These are phyloP conservation scores for Pyralis farinalis DNA, from an alignment of 2,888 invertebrate species.

Conservation along the genomic window DNA sequence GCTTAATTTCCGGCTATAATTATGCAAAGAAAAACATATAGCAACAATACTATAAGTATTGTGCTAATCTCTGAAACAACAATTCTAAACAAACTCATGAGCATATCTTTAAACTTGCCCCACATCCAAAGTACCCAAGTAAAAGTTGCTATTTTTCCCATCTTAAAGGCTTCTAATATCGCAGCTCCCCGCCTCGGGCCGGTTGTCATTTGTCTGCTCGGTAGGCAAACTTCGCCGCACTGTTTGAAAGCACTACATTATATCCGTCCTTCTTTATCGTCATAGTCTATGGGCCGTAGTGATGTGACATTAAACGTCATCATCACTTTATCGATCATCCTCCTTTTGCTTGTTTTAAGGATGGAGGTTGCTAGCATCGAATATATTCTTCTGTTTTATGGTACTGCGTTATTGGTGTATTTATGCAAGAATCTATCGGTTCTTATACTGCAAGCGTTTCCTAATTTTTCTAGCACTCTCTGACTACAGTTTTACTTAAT, in stretches of 20 bases:
- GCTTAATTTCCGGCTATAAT: no score
- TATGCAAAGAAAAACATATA: no score
- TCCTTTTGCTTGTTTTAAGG: no score
- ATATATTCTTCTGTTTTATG: no score
- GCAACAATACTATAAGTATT: no score
- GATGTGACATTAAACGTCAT: constrained; percentile 20
- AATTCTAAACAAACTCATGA: not conserved
- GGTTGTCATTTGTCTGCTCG: constrained; percentile 75
- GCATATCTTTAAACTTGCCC: constrained; percentile 16
- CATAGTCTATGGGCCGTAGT: constrained; percentile 32
- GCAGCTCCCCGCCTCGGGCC: constrained; percentile 59
- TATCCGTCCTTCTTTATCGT: constrained; percentile 69
- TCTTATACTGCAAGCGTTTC: no score
- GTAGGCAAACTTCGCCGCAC: constrained; percentile 73
- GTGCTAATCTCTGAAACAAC: constrained; percentile 7
- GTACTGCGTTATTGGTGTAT: no score
- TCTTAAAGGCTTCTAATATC: constrained; percentile 78
- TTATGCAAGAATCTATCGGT: no score
- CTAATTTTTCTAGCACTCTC: no score
- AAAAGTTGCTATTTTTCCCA: constrained; percentile 78
- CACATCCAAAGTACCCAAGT: constrained; percentile 49
- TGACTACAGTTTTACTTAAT: no score
- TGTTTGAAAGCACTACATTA: constrained; percentile 78
- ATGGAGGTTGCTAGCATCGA: no score
- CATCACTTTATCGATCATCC: no score